Percentiles rank a stretch among this genome's conserved stretches.
Conservation (phyloP, 2,113 vertebrate species). For the Ptilonorhynchus violaceus region DNA sequence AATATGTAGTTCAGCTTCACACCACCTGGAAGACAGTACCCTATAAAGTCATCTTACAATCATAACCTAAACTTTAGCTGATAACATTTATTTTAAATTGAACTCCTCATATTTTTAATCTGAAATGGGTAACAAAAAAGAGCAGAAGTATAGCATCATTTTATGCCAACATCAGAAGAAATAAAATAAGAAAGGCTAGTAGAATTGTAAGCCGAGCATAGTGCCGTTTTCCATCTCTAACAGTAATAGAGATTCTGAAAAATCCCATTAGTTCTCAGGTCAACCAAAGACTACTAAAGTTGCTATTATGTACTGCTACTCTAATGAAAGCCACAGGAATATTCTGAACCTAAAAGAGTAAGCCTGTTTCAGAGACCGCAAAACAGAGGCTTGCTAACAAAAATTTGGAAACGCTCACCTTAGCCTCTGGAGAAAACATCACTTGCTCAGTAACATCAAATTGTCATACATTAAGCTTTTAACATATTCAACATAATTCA, state of each 20-base stretch:
- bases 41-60: not conserved
- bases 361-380: not conserved
- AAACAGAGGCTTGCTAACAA: not conserved
- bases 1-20: not conserved
- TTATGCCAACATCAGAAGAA: not conserved
- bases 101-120: not conserved
- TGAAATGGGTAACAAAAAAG: not conserved
- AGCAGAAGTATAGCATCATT: not conserved
- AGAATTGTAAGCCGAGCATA: not conserved
- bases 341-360: not conserved
- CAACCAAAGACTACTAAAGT: not conserved
- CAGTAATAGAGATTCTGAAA: not conserved
- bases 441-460: not conserved
- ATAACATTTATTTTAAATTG: not conserved
- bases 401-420: not conserved
- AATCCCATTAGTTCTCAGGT: not conserved
- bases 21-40: not conserved
- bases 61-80: not conserved
- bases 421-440: not conserved
- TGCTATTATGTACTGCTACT: not conserved
- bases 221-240: not conserved
- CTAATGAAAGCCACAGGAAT: not conserved
- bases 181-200: not conserved
- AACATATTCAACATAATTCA: not conserved
- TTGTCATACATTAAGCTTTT: not conserved